Base-by-base conservation (phyloP, 2,797 vertebrate species). In the Phoeniculus purpureus region DNA sequence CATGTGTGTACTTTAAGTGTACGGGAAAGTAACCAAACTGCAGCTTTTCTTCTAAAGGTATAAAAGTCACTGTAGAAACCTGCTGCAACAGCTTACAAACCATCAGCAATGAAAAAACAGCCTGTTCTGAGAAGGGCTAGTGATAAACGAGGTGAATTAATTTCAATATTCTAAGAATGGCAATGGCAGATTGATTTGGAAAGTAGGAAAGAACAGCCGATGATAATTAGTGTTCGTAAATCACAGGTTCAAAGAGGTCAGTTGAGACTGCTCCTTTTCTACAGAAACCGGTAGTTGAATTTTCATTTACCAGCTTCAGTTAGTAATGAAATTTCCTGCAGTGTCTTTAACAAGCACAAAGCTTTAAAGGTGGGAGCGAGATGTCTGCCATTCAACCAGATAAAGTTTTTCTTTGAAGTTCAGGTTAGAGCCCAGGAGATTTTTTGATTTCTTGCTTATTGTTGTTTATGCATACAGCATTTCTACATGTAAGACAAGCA, bases 171-270 rank as follows among this genome's bases (percentile, higher is more conserved):
- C 52, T 81, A n/a, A 84, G 25, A 93, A 83, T 5, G 29, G 50
- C 58, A 67, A 15, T 51, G 75, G 47, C 52, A 83, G 50, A 85
- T 31, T 58, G 50, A 85, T 31, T 58, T 62, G 51, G 54, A 73
- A 91, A 70, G 64, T 18, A 77, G 32, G 51, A 88, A 71, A 68
- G 74, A 62, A 51, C 62, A 59, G 16, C 37, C 40, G 67, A 68
- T 54, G 50, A 74, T 48, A 94, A 85, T 88, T 59, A 90, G 27
- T 45, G 67, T 80, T 55, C 81, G 15, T 54, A 93, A 93, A 50
- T 32, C 70, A 79, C 15, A 68, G 51, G 50, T 85, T 60, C 25
- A 2, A 82, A 77, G 43, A 43, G 54, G 83, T 75, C 64, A 67
- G 48, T 74, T 37, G 40, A 23, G 34, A 72, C 21, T 7, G 1